These are phyloP conservation scores for Hermaeophaga mercurialis DNA, from an alignment of 2,888 invertebrate species.

Conservation along the genomic window DNA sequence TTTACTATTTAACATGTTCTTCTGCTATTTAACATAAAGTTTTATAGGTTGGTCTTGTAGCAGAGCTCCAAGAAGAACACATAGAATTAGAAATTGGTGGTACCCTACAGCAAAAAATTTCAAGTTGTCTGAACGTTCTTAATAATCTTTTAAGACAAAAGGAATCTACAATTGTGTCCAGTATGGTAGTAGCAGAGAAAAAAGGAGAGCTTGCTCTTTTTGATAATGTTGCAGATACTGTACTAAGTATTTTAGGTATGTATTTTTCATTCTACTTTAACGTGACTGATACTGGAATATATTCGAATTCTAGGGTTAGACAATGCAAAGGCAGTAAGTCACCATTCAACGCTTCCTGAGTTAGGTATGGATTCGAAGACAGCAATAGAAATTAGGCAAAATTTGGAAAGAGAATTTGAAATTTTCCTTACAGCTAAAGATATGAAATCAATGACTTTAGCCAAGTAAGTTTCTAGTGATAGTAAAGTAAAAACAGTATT, in stretches of 20 bases:
- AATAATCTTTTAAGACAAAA: conserved; percentile 73
- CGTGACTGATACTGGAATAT: too few relatives aligned
- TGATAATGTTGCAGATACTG: conserved; percentile 73
- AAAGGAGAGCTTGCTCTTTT: conserved; percentile 63
- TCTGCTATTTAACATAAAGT: too few relatives aligned
- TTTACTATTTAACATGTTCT: too few relatives aligned
- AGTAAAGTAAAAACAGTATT: too few relatives aligned
- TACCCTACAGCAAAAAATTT: conserved; percentile 70
- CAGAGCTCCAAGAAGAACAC: conserved; percentile 61
- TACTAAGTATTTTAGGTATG: conserved; percentile 62
- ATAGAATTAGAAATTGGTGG: conserved; percentile 61
- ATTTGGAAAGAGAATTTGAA: conserved; percentile 87
- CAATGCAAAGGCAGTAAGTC: too few relatives aligned
- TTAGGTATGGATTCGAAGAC: conserved; percentile 97
- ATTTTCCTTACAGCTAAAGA: conserved; percentile 85
- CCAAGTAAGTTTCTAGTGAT: conserved; percentile 64
- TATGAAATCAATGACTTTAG: conserved; percentile 79
- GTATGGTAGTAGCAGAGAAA: conserved; percentile 89
- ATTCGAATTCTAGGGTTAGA: too few relatives aligned
- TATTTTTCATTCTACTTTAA: too few relatives aligned
- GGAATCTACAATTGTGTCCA: conserved; percentile 69
- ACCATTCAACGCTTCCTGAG: conserved; percentile 86
- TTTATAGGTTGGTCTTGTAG: conserved; percentile 65
- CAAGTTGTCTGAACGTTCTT: conserved; percentile 66
- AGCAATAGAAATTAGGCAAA: conserved; percentile 95